These are phyloP conservation scores for Leucophenga maculata DNA, from an alignment of 2,888 invertebrate species.

Conservation along the genomic window DNA sequence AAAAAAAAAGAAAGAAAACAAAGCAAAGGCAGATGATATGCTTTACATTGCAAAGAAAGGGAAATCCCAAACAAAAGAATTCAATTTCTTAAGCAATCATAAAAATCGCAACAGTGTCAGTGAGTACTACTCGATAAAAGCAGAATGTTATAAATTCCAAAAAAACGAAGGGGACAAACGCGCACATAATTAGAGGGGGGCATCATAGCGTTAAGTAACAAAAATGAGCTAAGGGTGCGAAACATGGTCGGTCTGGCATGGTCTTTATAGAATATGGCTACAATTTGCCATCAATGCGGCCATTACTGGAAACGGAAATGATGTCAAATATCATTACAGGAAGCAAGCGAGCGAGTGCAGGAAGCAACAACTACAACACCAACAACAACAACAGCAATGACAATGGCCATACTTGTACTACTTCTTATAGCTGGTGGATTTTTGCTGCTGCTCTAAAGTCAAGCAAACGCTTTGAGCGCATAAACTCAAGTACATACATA, in stretches of 20 bases:
- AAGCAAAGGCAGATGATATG: not conserved
- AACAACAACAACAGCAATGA: conserved; percentile 9
- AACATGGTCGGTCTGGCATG: not conserved
- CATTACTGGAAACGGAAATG: conserved; percentile 45
- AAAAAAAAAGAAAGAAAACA: conserved; percentile 7
- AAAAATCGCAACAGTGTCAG: conserved; percentile 35
- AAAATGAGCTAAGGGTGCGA: not conserved
- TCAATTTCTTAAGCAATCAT: conserved; percentile 46
- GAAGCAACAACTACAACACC: conserved; percentile 25
- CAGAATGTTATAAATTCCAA: conserved; percentile 3
- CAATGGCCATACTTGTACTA: not conserved
- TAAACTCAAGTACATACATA: conserved; percentile 2
- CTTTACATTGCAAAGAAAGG: not conserved
- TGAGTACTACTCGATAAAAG: not conserved
- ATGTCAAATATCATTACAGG: conserved; percentile 47
- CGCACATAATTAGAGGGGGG: not conserved
- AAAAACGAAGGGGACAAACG: not conserved
- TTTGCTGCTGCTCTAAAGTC: not conserved
- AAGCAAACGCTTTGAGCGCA: conserved; percentile 18
- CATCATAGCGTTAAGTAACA: not conserved
- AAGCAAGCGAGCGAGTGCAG: conserved; percentile 24
- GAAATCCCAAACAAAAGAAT: conserved; percentile 39
- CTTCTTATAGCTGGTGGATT: too few species aligned
- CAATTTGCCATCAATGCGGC: conserved; percentile 45
- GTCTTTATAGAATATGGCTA: conserved; percentile 27